Conservation (phyloP, 2,797 vertebrate species). For the Alosa sapidissima region DNA sequence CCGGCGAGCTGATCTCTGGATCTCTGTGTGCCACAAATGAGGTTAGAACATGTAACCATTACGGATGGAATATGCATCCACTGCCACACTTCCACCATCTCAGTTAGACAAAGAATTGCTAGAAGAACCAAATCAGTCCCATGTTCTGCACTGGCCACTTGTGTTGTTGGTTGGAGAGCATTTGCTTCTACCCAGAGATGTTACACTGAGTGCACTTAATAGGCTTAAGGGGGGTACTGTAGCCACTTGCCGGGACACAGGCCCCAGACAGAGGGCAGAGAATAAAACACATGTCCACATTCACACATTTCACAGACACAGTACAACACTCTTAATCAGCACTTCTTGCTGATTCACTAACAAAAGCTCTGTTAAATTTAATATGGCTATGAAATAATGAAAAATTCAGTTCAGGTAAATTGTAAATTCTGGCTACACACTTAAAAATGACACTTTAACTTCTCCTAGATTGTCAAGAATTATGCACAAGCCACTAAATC, state of each 20-base stretch:
- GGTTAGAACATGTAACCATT: neutral
- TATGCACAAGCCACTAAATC: neutral
- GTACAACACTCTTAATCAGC: neutral
- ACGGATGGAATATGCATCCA: neutral
- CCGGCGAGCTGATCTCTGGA: too few species aligned
- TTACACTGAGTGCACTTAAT: neutral
- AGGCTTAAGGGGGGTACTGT: neutral
- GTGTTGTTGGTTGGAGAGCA: neutral
- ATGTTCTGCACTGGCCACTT: neutral
- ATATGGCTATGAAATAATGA: neutral
- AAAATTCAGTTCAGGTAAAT: neutral
- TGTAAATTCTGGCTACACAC: neutral
- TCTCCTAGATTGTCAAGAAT: neutral
- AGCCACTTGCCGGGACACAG: neutral
- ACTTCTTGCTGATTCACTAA: neutral
- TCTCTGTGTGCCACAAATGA: too few species aligned
- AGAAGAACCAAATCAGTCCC: neutral
- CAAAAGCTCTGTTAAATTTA: neutral
- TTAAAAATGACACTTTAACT: neutral
- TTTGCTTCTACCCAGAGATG: neutral
- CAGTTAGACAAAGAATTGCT: neutral
- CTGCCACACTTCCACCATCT: neutral
- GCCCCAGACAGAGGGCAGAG: neutral
- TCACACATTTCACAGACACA: neutral
- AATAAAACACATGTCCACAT: neutral